A percentile compares a stretch with the other conserved stretches of the same genome.
Evolutionary conservation across 2,888 invertebrate species (phyloP).

Genomic region (Hipparchia sbordonii): DNA sequence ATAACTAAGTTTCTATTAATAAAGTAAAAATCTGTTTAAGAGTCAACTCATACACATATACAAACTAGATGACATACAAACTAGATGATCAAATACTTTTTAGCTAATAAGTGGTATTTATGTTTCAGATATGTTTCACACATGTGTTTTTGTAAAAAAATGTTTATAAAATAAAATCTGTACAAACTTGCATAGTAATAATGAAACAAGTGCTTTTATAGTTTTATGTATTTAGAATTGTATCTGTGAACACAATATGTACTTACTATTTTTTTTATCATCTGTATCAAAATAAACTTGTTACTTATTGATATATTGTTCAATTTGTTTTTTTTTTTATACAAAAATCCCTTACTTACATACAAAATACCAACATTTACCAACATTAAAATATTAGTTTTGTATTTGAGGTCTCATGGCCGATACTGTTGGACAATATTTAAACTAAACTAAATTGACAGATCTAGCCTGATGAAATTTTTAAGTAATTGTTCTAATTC

Average conservation of each 20-base stretch:
- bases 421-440: background rate
- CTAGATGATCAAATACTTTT: no score
- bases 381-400: background rate
- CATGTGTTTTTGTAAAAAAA: background rate
- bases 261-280: constrained; percentile 62
- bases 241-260: constrained; percentile 59
- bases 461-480: no score
- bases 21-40: no score
- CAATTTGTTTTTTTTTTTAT: constrained; percentile 56
- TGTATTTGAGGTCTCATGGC: background rate
- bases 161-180: constrained; percentile 5
- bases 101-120: no score
- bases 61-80: no score
- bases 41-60: no score
- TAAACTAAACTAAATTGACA: no score
- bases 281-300: constrained; percentile 78
- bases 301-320: constrained; percentile 67
- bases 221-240: constrained; percentile 52
- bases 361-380: background rate
- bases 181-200: constrained; percentile 28
- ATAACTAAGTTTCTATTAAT: no score
- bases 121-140: no score
- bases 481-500: no score
- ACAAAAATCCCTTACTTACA: background rate
- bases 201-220: constrained; percentile 53